phyloP scores from a whole-genome alignment of 2,797 vertebrate genomes.

The Loris lydekkerianus region DNA sequence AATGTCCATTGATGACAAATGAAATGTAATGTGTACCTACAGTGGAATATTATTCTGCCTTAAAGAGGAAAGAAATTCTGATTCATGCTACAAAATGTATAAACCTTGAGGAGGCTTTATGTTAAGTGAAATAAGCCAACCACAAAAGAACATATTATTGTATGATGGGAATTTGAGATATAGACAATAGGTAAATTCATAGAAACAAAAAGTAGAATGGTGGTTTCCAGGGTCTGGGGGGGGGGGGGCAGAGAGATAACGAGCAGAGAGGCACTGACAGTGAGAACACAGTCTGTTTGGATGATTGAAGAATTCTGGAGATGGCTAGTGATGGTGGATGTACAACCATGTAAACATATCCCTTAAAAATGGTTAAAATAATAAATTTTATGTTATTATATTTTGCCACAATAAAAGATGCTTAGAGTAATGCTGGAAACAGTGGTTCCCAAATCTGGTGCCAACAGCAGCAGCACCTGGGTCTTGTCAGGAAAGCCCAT shows the following conservation, averaged over 20 bases:
- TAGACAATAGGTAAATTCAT: not conserved
- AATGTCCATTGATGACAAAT: not conserved
- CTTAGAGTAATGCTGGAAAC: not conserved
- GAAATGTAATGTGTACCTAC: not conserved
- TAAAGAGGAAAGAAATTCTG: not conserved
- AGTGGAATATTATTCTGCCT: not conserved
- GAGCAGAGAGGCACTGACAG: not conserved
- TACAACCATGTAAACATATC: too few species aligned
- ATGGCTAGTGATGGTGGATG: not conserved
- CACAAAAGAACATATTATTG: not conserved
- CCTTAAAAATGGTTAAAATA: not conserved
- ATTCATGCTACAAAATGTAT: not conserved
- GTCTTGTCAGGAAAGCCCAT: not conserved
- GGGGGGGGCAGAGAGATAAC: fast-evolving
- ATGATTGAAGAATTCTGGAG: not conserved
- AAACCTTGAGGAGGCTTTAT: not conserved
- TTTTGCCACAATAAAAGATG: not conserved
- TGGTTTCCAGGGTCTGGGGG: not conserved
- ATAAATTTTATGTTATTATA: not conserved
- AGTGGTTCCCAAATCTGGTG: not conserved
- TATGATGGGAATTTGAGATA: not conserved
- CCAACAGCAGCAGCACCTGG: not conserved
- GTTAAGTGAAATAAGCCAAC: not conserved
- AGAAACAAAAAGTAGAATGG: not conserved
- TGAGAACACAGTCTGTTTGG: not conserved